Percentiles rank a stretch among this genome's conserved stretches.
Conservation (phyloP, 2,113 vertebrate species). For the Lophius piscatorius region DNA sequence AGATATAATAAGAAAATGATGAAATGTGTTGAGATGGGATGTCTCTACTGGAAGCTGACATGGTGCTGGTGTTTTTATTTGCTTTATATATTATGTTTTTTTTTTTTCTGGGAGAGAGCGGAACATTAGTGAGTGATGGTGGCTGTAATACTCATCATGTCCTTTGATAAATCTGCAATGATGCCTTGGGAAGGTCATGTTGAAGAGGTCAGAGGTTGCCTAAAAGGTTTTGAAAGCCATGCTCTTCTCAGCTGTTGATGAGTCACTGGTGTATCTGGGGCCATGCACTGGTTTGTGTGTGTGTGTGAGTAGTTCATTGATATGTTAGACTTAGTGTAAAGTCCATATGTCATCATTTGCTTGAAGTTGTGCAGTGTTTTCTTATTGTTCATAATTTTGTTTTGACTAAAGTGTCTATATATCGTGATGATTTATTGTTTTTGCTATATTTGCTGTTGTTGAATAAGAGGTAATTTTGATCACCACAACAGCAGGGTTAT, state of each 20-base stretch:
- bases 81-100: constrained; percentile 29
- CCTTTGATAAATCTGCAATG: constrained; percentile 67
- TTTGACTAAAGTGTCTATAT: constrained; percentile 1
- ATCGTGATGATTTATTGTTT: not conserved
- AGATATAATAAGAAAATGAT: constrained; percentile 42
- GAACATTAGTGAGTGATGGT: constrained; percentile 48
- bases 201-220: constrained; percentile 48
- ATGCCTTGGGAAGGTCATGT: constrained; percentile 45
- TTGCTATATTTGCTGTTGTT: not conserved
- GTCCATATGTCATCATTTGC: constrained; percentile 44
- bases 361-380: constrained; percentile 1
- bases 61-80: constrained; percentile 42
- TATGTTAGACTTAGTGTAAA: constrained; percentile 10
- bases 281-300: constrained; percentile 6
- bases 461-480: not conserved
- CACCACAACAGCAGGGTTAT: not conserved
- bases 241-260: constrained; percentile 49
- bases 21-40: constrained; percentile 40
- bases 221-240: constrained; percentile 40
- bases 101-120: constrained; percentile 14
- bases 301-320: constrained; percentile 41
- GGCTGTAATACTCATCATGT: constrained; percentile 64
- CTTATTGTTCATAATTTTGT: constrained; percentile 7
- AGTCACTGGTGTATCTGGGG: constrained; percentile 47
- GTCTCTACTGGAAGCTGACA: constrained; percentile 34